A percentile compares a stretch with the other conserved stretches of the same genome.
phyloP scores from a whole-genome alignment of 2,797 vertebrate genomes.

The Serranus cabrilla region DNA sequence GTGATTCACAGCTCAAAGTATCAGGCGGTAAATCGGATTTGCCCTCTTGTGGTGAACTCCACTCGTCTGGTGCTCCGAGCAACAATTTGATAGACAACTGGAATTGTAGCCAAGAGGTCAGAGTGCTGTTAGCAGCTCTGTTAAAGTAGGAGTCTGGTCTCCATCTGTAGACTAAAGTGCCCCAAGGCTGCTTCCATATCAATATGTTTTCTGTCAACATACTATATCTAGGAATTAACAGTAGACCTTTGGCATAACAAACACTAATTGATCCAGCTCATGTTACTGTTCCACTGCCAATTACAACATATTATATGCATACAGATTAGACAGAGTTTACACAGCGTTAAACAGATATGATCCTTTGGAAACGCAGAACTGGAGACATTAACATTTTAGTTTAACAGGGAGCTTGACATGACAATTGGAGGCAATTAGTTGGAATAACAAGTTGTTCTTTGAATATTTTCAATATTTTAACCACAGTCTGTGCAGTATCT shows the following conservation, averaged over 20 bases:
- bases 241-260: background rate
- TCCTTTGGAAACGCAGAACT: background rate
- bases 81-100: constrained; percentile 20
- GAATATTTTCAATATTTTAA: background rate
- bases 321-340: background rate
- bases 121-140: constrained; percentile 13
- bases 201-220: background rate
- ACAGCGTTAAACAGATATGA: background rate
- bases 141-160: constrained; percentile 7
- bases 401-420: constrained; percentile 1
- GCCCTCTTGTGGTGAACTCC: constrained; percentile 16
- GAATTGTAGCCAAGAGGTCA: constrained; percentile 26
- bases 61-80: background rate
- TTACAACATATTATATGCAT: constrained; percentile 3
- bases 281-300: background rate
- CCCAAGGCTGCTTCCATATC: background rate
- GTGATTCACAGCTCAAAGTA: constrained; percentile 2
- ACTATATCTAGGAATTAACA: background rate
- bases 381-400: background rate
- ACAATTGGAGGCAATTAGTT: constrained; percentile 16
- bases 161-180: background rate
- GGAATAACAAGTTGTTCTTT: background rate
- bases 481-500: background rate
- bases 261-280: background rate
- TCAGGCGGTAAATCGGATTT: constrained; percentile 5